Percentiles rank a stretch among this genome's conserved stretches.
Conservation (phyloP, 2,113 vertebrate genomes). For the Irena cyanogastra region DNA sequence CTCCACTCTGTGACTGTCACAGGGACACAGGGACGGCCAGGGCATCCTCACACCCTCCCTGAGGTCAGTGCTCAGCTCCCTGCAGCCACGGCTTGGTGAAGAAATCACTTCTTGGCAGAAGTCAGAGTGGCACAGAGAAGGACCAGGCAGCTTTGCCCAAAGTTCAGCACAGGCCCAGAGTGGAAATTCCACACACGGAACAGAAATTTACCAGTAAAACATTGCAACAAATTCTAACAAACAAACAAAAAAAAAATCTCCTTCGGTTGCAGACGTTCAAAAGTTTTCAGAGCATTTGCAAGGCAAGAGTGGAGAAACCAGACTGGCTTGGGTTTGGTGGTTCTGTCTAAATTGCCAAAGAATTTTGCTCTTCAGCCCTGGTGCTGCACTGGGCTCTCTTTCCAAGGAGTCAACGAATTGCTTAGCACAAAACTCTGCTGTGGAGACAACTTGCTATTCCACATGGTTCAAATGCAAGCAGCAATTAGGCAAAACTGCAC, state of each 20-base stretch:
- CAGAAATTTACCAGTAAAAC: neutral
- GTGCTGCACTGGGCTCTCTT: neutral
- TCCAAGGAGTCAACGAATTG: neutral
- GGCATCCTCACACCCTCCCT: neutral
- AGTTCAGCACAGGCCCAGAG: neutral
- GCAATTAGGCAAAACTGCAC: neutral
- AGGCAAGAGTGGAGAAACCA: neutral
- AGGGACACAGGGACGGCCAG: neutral
- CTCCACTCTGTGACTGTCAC: accelerated
- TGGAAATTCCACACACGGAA: neutral
- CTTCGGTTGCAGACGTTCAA: neutral
- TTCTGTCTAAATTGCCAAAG: neutral
- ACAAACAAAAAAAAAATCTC: neutral
- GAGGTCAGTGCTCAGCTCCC: neutral
- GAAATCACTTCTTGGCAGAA: neutral
- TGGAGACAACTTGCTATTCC: neutral
- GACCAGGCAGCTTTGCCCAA: neutral
- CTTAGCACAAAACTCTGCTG: neutral
- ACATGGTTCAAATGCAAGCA: neutral
- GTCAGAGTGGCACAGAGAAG: neutral
- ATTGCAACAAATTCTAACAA: neutral
- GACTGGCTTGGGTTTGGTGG: neutral
- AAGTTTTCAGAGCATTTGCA: too few relatives aligned
- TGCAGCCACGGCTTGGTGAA: accelerated
- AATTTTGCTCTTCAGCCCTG: neutral